Conservation (phyloP, 2,888 invertebrate genomes). For the Patella caerulea region DNA sequence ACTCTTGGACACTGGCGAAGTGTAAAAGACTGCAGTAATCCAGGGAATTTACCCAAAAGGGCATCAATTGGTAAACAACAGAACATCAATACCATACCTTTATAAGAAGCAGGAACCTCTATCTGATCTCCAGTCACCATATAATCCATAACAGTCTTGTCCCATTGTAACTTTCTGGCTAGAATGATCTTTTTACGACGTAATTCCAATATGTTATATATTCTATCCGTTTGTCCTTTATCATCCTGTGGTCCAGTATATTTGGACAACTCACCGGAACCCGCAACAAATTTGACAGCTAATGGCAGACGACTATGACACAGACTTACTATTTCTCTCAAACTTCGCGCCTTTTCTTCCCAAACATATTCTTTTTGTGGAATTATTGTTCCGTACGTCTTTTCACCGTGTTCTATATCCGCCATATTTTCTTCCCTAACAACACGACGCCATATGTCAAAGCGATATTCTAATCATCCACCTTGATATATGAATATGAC, state of each 20-base stretch:
- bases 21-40: too few relatives aligned
- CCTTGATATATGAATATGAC: slow-evolving; percentile 8
- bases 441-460: slow-evolving; percentile 7
- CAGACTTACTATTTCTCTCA: not conserved
- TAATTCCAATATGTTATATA: slow-evolving; percentile 55
- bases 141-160: slow-evolving; percentile 56
- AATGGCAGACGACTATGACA: not conserved
- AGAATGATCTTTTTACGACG: slow-evolving; percentile 54
- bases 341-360: not conserved
- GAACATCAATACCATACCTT: slow-evolving; percentile 44
- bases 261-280: not conserved
- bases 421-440: slow-evolving; percentile 5
- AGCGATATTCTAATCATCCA: not conserved
- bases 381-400: not conserved
- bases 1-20: too few relatives aligned
- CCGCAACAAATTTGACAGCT: not conserved
- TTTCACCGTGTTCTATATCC: not conserved
- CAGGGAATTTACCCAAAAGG: too few relatives aligned
- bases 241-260: not conserved
- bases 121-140: slow-evolving; percentile 49
- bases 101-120: slow-evolving; percentile 56
- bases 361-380: not conserved
- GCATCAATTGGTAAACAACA: too few relatives aligned
- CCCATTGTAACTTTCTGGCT: slow-evolving; percentile 58
- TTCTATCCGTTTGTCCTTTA: slow-evolving; percentile 33